A percentile compares a stretch with the other conserved stretches of the same genome.
phyloP scores from a whole-genome alignment of 2,113 vertebrate genomes.

The Stercorarius parasiticus region DNA sequence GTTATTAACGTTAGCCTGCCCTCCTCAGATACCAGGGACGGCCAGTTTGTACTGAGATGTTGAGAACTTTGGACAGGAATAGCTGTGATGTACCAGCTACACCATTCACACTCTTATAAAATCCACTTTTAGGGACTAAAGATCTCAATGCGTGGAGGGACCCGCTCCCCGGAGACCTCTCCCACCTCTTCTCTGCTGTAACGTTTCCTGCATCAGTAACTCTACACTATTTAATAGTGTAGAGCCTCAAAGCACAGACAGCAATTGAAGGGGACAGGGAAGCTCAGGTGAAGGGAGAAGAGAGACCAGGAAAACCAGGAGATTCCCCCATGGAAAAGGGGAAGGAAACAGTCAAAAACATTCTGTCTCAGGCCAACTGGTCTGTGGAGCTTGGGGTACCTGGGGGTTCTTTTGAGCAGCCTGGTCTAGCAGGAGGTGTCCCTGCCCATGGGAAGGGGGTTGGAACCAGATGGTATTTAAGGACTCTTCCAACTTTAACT shows the following conservation, averaged over 20 bases:
- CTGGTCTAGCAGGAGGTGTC: background rate
- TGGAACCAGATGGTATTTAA: background rate
- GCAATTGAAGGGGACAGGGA: background rate
- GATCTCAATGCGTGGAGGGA: background rate
- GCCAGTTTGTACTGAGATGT: background rate
- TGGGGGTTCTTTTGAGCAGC: background rate
- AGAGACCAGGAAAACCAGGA: background rate
- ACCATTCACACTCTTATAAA: fast-evolving
- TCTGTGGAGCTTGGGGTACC: background rate
- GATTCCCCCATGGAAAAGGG: background rate
- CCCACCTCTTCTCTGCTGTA: background rate
- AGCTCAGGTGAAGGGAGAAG: background rate
- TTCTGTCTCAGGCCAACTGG: background rate
- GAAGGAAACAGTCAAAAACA: background rate
- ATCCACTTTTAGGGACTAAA: background rate
- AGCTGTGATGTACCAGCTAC: background rate
- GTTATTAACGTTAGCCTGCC: background rate
- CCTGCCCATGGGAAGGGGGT: too few species aligned
- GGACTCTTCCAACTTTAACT: background rate
- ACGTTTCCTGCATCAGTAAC: background rate
- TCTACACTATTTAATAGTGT: background rate
- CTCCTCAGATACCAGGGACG: background rate
- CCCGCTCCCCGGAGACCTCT: background rate
- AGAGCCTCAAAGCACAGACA: background rate
- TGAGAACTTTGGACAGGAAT: background rate